These are phyloP conservation scores for Clinocottus analis DNA, from an alignment of 2,113 vertebrate genomes.

Conservation along the genomic window DNA sequence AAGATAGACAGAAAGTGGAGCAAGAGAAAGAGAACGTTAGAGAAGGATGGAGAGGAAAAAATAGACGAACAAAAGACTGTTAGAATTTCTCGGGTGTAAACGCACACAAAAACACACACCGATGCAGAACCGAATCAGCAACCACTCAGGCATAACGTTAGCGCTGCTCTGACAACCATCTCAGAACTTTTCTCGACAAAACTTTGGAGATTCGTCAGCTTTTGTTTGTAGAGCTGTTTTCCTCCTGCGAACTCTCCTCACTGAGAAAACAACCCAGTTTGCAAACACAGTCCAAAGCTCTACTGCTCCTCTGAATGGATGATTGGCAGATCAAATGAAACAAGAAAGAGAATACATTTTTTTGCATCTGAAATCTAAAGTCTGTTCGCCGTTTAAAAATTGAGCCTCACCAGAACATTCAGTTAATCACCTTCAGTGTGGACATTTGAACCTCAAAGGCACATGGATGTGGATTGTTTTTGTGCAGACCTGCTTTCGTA, in stretches of 20 bases:
- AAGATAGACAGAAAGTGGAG: slow-evolving; percentile 32
- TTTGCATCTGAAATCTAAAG: slow-evolving; percentile 18
- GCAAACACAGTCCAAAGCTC: slow-evolving; percentile 19
- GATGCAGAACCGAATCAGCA: background rate
- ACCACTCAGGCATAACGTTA: slow-evolving; percentile 3
- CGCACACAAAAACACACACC: slow-evolving; percentile 14
- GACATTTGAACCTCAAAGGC: slow-evolving; percentile 27
- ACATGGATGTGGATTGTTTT: background rate
- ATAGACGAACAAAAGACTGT: slow-evolving; percentile 16
- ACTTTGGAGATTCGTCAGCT: slow-evolving; percentile 10
- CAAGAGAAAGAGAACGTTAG: background rate
- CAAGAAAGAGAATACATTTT: slow-evolving; percentile 26
- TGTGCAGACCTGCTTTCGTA: slow-evolving; percentile 27
- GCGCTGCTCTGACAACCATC: background rate
- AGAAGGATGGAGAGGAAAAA: slow-evolving; percentile 22
- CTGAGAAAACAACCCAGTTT: slow-evolving; percentile 9
- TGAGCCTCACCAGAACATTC: background rate
- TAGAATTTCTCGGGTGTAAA: slow-evolving; percentile 20
- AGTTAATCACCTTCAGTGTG: slow-evolving; percentile 17
- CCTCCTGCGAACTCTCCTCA: slow-evolving; percentile 3
- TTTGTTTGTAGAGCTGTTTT: slow-evolving; percentile 22
- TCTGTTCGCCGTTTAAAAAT: slow-evolving; percentile 28
- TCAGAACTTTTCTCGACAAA: background rate
- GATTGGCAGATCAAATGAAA: slow-evolving; percentile 34
- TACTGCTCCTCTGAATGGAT: background rate